A percentile compares a stretch with the other conserved stretches of the same genome.
Conservation (phyloP, 2,113 vertebrate species). For the Chaenocephalus aceratus region DNA sequence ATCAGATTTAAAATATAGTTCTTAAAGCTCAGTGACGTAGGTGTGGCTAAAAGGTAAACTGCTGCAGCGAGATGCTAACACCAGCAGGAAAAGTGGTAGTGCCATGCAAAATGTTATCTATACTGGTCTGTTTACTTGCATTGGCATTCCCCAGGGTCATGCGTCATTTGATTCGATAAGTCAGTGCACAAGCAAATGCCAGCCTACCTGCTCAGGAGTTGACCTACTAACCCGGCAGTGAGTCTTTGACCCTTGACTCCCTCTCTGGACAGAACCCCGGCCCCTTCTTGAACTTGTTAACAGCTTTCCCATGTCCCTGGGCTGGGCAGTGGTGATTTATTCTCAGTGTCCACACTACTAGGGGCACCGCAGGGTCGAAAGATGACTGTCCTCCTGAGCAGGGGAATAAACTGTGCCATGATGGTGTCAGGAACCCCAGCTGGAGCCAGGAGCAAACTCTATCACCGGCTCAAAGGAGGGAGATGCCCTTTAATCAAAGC, state of each 20-base stretch:
- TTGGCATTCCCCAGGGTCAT: not conserved
- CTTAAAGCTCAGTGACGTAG: not conserved
- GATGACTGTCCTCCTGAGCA: constrained; percentile 59
- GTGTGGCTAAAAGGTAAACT: no score
- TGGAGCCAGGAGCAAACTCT: constrained; percentile 31
- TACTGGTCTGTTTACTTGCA: not conserved
- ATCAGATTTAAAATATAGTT: not conserved
- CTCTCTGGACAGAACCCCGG: constrained; percentile 20
- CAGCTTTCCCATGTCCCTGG: constrained; percentile 26
- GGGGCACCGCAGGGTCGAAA: constrained; percentile 46
- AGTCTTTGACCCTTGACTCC: constrained; percentile 36
- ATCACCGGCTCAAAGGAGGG: constrained; percentile 37
- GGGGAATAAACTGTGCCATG: constrained; percentile 48
- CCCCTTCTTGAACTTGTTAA: constrained; percentile 61
- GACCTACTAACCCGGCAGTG: constrained; percentile 39
- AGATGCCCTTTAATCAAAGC: constrained; percentile 55
- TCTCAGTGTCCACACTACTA: constrained; percentile 37
- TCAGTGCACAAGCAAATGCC: not conserved
- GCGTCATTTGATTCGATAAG: not conserved
- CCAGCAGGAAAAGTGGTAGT: not conserved
- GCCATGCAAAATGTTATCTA: not conserved
- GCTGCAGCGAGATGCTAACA: not conserved
- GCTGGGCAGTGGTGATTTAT: constrained; percentile 61
- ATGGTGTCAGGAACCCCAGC: constrained; percentile 60
- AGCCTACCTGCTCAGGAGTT: constrained; percentile 12